Evolutionary conservation across 1,140 invertebrate species (phyloP), one percentile per base, ranked within the genome.

Genomic region (Zaprionus vittiger): DNA sequence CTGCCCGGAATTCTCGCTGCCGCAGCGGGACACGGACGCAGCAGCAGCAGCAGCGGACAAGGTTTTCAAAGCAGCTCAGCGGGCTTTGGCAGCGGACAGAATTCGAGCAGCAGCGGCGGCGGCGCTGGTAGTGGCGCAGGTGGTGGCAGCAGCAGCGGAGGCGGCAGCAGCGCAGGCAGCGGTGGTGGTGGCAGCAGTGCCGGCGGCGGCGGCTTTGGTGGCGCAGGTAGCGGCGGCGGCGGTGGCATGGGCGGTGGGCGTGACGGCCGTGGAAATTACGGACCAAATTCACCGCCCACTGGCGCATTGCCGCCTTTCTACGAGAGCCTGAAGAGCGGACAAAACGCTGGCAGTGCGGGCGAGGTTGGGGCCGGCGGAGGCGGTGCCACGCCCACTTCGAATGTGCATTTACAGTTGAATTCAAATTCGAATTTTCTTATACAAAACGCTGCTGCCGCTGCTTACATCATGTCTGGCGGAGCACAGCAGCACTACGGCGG

Each of bases 281-380:
- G 96, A 4, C 96, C 96, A 3, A 97, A 96, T 75, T 97, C 96
- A 75, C 96, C 96, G 56, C 96, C 96, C 4, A 97, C 96, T 1
- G 96, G 96, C 0, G 96, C 96, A 44, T 91, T 97, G 55, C 97
- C 97, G 7, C 96, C 97, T 1, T 97, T 97, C 83, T 97, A 97
- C 83, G 96, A 97, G 93, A 97, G 96, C 15, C 94, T 97, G 0
- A 97, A 97, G 92, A 95, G 95, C 59, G 96, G 96, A 12, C 96
- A 96, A 41, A 93, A 91, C 44, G 96, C 95, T 9, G 96, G 95
- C 62, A 96, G 95, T 57, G 94, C 91, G 4, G 44, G 47, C 11
- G 22, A n/a, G 11, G n/a, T 2, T 47, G 41, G 15, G n/a, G 47
- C 17, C 56, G 2, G 47, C 41, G 2, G 44, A 63, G 22, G 17